Evolutionary conservation across 2,113 vertebrate genomes (phyloP), one percentile per base, ranked within the genome.

Genomic region (Syngnathoides biaculeatus): DNA sequence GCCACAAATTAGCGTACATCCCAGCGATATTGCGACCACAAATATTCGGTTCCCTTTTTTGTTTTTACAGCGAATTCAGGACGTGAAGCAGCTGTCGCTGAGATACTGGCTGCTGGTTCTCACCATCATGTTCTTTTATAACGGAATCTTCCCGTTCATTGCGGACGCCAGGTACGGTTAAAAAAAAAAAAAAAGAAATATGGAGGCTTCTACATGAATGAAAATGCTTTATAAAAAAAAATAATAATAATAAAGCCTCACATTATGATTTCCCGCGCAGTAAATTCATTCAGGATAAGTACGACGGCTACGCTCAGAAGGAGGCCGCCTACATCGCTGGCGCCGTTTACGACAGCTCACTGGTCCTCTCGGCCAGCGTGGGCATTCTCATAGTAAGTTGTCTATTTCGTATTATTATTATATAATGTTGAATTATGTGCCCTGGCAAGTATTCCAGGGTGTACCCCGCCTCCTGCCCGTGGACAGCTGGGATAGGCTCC

Each of bases 231-330:
- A 14, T 35, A 4, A 50, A 9, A 42, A n/a, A n/a, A n/a, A n/a
- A n/a, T n/a, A n/a, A n/a, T n/a, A n/a, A n/a, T n/a, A n/a, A n/a
- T n/a, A n/a, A n/a, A 14, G 24, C 57, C 68, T 26, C 45, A 48
- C 26, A 27, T 35, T 69, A 8, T 62, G 0, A 68, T 61, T 45
- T 40, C 24, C 71, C 69, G 40, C 87, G 53, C 83, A 95, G 93
- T 86, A 95, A 94, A 72, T 95, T 95, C 71, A 94, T 94, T 69
- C 92, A 94, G 84, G 92, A 94, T 82, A 94, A 95, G 74, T 95
- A 94, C 75, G 69, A 45, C 1, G 87, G 79, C 53, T 94, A 95
- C 85, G 92, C 84, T 65, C 94, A 93, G 86, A 91, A 92, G 80
- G 87, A 90, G 69, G 91, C 91, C 0, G 60, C 91, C 10, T 93